Conservation (phyloP, 2,797 vertebrate species). For the Gymnoscopelus microlampas region DNA sequence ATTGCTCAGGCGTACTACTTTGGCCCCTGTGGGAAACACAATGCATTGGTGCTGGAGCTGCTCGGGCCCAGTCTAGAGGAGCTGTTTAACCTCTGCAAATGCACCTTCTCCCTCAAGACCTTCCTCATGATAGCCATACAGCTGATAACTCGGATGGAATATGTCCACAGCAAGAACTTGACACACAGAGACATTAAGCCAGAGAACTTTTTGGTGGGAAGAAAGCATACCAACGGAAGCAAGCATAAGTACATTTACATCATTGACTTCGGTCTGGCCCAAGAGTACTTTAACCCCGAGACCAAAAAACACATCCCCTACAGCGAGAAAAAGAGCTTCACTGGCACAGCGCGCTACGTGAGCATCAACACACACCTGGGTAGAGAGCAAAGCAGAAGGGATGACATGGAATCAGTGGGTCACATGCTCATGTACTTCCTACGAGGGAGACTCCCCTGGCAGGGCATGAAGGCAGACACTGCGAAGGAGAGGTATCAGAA, state of each 20-base stretch:
- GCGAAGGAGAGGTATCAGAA: slow-evolving; percentile 92
- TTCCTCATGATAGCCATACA: slow-evolving; percentile 99
- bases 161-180: slow-evolving; percentile 42
- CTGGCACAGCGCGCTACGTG: slow-evolving; percentile 98
- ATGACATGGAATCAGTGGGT: slow-evolving; percentile 95
- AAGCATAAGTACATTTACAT: slow-evolving; percentile 98
- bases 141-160: slow-evolving; percentile 82
- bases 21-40: slow-evolving; percentile 97
- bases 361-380: slow-evolving; percentile 99
- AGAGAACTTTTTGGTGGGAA: slow-evolving; percentile 93
- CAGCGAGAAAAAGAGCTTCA: slow-evolving; percentile 99
- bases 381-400: slow-evolving; percentile 98
- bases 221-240: slow-evolving; percentile 84
- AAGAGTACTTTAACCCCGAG: slow-evolving; percentile 99
- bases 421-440: slow-evolving; percentile 99
- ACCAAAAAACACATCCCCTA: slow-evolving; percentile 99
- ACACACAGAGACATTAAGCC: not conserved
- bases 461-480: slow-evolving; percentile 96
- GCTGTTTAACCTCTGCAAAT: slow-evolving; percentile 96
- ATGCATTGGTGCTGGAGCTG: slow-evolving; percentile 98
- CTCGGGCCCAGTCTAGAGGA: slow-evolving; percentile 98
- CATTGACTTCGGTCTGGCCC: slow-evolving; percentile 99
- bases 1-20: slow-evolving; percentile 99
- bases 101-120: slow-evolving; percentile 97
- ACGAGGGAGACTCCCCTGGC: slow-evolving; percentile 97